phyloP scores from a whole-genome alignment of 2,797 vertebrate species.

The Masticophis lateralis region DNA sequence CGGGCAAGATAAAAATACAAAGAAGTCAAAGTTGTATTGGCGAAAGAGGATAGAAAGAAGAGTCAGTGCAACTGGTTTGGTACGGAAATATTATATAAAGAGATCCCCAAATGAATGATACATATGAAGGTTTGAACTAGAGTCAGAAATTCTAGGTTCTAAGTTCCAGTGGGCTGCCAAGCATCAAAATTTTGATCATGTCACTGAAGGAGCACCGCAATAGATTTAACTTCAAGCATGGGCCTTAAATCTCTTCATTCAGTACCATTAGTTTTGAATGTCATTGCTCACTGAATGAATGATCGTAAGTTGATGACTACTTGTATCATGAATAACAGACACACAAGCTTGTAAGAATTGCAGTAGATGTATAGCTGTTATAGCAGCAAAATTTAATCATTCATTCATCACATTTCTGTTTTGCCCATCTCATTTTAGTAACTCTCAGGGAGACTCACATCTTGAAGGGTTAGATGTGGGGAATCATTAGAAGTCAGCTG shows the following conservation, averaged over 20 bases:
- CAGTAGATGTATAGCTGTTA: background rate
- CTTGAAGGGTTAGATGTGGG: background rate
- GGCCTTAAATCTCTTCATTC: background rate
- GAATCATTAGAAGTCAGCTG: slow-evolving; percentile 22
- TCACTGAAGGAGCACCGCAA: background rate
- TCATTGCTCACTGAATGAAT: background rate
- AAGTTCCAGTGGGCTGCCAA: background rate
- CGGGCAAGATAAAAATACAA: background rate
- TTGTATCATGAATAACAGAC: background rate
- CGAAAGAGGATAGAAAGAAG: background rate
- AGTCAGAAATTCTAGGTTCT: background rate
- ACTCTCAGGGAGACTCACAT: background rate
- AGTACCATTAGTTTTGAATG: background rate
- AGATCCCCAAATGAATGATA: background rate
- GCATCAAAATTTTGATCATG: background rate
- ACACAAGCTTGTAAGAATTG: background rate
- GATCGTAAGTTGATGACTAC: background rate
- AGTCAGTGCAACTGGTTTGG: background rate
- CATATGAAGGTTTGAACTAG: background rate
- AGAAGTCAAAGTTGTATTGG: background rate
- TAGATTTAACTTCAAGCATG: background rate
- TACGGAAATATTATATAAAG: background rate
- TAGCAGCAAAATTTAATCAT: background rate
- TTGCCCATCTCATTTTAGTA: background rate
- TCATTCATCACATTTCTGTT: background rate